A percentile compares a stretch with the other conserved stretches of the same genome.
phyloP scores from a whole-genome alignment of 2,797 vertebrate genomes.

The Leptoclinus maculatus region DNA sequence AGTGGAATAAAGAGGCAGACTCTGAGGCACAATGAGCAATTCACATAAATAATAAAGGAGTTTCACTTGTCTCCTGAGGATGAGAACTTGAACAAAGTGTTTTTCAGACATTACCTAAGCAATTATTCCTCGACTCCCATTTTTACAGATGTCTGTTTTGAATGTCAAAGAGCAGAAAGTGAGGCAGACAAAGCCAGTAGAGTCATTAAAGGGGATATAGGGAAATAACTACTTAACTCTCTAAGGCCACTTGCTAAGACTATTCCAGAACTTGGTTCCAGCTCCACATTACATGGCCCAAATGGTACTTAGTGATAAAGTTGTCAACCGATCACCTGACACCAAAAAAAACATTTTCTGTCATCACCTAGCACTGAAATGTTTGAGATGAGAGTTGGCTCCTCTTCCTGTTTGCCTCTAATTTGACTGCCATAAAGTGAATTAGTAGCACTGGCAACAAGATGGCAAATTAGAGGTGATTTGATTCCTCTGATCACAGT shows the following conservation, averaged over 20 bases:
- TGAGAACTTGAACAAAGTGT: constrained; percentile 47
- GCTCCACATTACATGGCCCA: not conserved
- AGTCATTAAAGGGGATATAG: constrained; percentile 60
- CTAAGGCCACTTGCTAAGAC: constrained; percentile 4
- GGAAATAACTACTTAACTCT: constrained; percentile 37
- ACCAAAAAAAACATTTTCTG: constrained; percentile 21
- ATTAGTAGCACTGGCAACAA: constrained; percentile 44
- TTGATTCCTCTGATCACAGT: constrained; percentile 50
- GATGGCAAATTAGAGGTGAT: constrained; percentile 57
- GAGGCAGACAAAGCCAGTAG: constrained; percentile 38
- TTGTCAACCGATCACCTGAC: constrained; percentile 32
- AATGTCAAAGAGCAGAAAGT: constrained; percentile 67
- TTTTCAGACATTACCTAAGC: constrained; percentile 85
- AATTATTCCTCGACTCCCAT: constrained; percentile 48
- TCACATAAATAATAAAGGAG: constrained; percentile 45
- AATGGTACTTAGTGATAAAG: constrained; percentile 7
- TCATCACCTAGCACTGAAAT: constrained; percentile 4
- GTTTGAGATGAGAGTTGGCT: constrained; percentile 26
- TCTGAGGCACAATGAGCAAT: not conserved
- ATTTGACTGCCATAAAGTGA: constrained; percentile 57
- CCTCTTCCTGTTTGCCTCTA: constrained; percentile 61
- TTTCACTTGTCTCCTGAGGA: constrained; percentile 38
- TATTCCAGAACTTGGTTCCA: constrained; percentile 8
- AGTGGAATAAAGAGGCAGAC: constrained; percentile 17
- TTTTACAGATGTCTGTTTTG: constrained; percentile 67